Base-by-base conservation (phyloP, 1,140 invertebrate genomes). In the Achroia grisella region DNA sequence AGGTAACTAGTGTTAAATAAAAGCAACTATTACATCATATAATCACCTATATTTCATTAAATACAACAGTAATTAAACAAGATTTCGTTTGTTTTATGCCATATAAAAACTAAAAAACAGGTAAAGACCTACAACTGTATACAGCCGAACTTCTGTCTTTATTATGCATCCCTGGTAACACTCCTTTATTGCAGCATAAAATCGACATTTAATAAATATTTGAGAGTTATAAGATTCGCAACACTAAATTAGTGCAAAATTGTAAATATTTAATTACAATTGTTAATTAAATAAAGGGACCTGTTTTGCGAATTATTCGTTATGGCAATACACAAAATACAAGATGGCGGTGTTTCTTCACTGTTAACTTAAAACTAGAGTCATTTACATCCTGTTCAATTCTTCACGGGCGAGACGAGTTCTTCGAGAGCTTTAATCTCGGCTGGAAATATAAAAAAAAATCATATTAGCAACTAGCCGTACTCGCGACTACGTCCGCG, bases 361-460 rank as follows among this genome's bases (percentile, higher is more conserved):
- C 56, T 60, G 52, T 63, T 45, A 4, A 30, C 69, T 71, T 74
- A 72, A 14, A 54, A 45, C 57, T 75, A 71, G 17, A 14, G 28
- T 14, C 15, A 35, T 6, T 23, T 23, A 1, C 15, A 30, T 29
- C 30, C 6, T 27, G 48, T 65, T 58, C 43, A 65, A 39, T 76
- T 71, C 47, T 74, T 69, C 28, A 23, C 17, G 17, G 45, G 14
- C 6, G 62, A 31, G 0, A 65, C 48, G 68, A 79, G 62, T 45
- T 71, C 75, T 62, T 79, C 75, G 0, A 79, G 34, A 5, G 59
- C 48, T 37, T 79, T 79, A 6, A 79, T 45, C 59, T 79, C 75
- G 13, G 61, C 75, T 79, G 68, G 43, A 75, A 72, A 52, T 12
- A 48, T 23, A 58, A 45, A 39, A 30, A 37, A 9, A 27, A 29